These are phyloP conservation scores for Perodicticus potto DNA, from an alignment of 2,797 vertebrate species.

Conservation along the genomic window DNA sequence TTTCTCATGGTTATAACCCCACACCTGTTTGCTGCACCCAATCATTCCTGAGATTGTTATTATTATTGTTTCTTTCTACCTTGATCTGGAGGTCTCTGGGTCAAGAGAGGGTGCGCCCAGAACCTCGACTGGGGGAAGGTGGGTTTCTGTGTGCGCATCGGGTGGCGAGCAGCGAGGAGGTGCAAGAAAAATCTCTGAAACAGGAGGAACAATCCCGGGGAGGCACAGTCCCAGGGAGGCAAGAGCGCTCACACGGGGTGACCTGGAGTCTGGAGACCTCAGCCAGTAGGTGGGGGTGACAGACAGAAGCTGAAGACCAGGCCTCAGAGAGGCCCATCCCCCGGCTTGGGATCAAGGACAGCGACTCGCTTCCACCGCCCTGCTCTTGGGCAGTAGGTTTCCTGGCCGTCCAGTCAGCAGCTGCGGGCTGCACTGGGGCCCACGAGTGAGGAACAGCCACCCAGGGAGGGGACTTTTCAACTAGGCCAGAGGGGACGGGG, in stretches of 20 bases:
- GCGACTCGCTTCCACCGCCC: neutral
- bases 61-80: neutral
- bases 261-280: neutral
- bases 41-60: neutral
- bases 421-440: no score
- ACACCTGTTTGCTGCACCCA: neutral
- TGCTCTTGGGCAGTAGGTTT: neutral
- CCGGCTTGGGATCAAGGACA: no score
- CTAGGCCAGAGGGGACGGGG: neutral
- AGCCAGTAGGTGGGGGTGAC: accelerated
- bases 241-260: accelerated
- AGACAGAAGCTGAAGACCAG: no score
- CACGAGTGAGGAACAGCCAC: neutral
- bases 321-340: neutral
- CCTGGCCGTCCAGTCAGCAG: no score
- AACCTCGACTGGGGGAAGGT: neutral
- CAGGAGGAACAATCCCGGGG: neutral
- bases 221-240: no score
- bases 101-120: neutral
- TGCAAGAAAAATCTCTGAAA: neutral
- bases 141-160: neutral
- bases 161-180: neutral
- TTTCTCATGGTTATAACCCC: neutral
- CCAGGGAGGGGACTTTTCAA: neutral
- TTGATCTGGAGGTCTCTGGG: neutral